phyloP scores from a whole-genome alignment of 2,888 invertebrate genomes.

The Coenonympha glycerion region DNA sequence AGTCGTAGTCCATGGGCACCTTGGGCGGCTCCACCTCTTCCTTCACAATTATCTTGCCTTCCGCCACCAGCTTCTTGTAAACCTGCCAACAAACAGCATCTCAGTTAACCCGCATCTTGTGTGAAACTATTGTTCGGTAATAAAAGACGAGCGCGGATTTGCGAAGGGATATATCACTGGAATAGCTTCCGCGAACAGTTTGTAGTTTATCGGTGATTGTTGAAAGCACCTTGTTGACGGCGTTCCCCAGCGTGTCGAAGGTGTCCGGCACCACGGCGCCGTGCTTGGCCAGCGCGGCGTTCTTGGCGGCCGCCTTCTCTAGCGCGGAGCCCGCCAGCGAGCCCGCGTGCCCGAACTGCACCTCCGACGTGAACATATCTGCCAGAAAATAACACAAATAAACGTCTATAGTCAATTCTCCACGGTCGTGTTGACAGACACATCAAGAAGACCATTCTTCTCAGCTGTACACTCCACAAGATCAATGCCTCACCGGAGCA shows the following conservation, averaged over 20 bases:
- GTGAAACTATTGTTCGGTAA: too few species aligned
- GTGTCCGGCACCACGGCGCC: conserved; percentile 95
- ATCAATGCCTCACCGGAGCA: too few species aligned
- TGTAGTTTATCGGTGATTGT: too few species aligned
- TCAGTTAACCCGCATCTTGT: too few species aligned
- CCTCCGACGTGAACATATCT: conserved; percentile 90
- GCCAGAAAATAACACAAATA: conserved; percentile 28
- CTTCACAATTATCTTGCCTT: conserved; percentile 88
- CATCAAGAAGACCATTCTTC: too few species aligned
- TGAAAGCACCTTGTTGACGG: conserved; percentile 68
- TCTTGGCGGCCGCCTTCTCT: conserved; percentile 96
- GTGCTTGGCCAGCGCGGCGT: conserved; percentile 84
- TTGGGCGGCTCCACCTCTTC: conserved; percentile 98
- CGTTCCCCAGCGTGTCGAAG: conserved; percentile 88
- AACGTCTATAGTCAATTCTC: too few species aligned
- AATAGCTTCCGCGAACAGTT: too few species aligned
- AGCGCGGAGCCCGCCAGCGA: conserved; percentile 95
- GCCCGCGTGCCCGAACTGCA: conserved; percentile 99
- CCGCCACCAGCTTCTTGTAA: conserved; percentile 84
- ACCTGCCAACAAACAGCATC: conserved; percentile 61
- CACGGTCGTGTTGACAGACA: too few species aligned
- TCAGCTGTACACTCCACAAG: neutral
- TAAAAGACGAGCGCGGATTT: too few species aligned
- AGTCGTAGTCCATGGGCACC: conserved; percentile 99
- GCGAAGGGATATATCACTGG: too few species aligned